Evolutionary conservation across 1,140 invertebrate species (phyloP).

Genomic region (Solen grandis): DNA sequence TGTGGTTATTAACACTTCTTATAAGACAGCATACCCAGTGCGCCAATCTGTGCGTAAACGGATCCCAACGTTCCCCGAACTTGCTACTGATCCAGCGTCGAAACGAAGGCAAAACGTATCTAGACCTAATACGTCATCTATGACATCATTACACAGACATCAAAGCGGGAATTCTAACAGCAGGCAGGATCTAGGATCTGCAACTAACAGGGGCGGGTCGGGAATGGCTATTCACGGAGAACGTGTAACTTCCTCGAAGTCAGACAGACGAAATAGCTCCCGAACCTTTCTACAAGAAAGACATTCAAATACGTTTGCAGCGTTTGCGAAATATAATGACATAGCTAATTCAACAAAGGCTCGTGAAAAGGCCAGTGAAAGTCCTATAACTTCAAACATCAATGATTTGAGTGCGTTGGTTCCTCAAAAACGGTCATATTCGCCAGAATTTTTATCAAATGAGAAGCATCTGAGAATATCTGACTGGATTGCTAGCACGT

Average conservation of each 20-base stretch:
- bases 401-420: constrained; percentile 47
- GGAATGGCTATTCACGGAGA: neutral
- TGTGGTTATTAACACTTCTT: constrained; percentile 46
- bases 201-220: neutral
- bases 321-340: constrained; percentile 53
- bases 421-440: constrained; percentile 18
- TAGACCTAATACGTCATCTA: constrained; percentile 25
- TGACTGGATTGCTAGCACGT: constrained; percentile 49
- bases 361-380: constrained; percentile 37
- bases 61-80: constrained; percentile 39
- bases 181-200: constrained; percentile 16
- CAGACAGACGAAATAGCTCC: constrained; percentile 1
- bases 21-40: constrained; percentile 21
- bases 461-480: constrained; percentile 52
- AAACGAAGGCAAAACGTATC: constrained; percentile 38
- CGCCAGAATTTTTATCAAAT: constrained; percentile 34
- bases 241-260: constrained; percentile 29
- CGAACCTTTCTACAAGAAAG: constrained; percentile 2
- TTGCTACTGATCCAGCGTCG: constrained; percentile 11
- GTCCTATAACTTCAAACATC: constrained; percentile 43
- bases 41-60: constrained; percentile 13
- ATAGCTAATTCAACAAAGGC: constrained; percentile 48
- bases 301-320: constrained; percentile 41
- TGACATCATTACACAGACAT: constrained; percentile 6
- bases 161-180: neutral